Percentiles rank a stretch among this genome's conserved stretches.
Evolutionary conservation across 2,113 vertebrate genomes (phyloP).

Genomic region (Strix aluco): DNA sequence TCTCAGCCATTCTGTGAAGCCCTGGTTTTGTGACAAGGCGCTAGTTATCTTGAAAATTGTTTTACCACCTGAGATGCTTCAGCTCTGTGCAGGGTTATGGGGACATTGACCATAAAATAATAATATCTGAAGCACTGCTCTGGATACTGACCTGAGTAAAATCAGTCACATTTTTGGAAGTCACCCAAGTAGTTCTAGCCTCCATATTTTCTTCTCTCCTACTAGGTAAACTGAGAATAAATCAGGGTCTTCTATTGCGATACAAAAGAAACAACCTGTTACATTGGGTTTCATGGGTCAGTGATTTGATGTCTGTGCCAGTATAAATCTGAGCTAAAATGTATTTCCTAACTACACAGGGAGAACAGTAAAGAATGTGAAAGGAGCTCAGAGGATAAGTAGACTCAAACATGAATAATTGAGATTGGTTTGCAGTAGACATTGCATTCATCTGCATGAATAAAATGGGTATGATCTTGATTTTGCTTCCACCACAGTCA

Average conservation of each 20-base stretch:
- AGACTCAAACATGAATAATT: background rate
- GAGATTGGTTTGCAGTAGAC: background rate
- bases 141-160: slow-evolving; percentile 14
- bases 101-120: background rate
- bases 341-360: background rate
- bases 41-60: background rate
- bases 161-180: slow-evolving; percentile 23
- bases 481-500: background rate
- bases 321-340: slow-evolving; percentile 14
- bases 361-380: background rate
- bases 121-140: background rate
- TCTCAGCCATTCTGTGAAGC: background rate
- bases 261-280: slow-evolving; percentile 15
- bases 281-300: background rate
- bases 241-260: background rate
- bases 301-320: background rate
- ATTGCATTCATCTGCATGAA: background rate
- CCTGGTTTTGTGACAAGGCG: background rate
- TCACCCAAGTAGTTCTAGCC: background rate
- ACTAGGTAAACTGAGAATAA: slow-evolving; percentile 23
- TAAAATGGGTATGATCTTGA: background rate
- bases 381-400: background rate
- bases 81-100: background rate
- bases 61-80: background rate
- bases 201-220: slow-evolving; percentile 5